Base-by-base conservation (phyloP, 2,888 invertebrate genomes). In the Galerucella pusilla region DNA sequence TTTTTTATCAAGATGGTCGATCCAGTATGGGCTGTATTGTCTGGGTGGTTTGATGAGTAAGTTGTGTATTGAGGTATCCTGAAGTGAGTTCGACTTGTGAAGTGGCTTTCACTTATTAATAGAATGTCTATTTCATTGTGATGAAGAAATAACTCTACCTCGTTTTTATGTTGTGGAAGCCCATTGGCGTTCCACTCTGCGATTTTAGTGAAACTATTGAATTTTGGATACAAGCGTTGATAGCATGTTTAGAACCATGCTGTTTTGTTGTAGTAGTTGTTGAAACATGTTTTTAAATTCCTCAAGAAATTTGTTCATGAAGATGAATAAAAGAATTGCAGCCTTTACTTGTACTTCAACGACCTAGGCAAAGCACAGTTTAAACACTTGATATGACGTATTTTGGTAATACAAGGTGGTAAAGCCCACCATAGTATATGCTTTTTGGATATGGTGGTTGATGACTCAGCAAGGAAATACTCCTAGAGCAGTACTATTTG, bases 51-150 rank as follows among this genome's bases (percentile, higher is more conserved):
- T 49, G 70, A 70, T 49, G 65, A 73, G 75, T 73, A 80, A 68
- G 16, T 28, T 54, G 54, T 66, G 35, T 75, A 75, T 2, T 72
- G 59, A 20, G 66, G 72, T 20, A 74, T 71, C 54, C 61, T 73
- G 68, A 73, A 73, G 68, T 67, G 63, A 12, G 61, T 49, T 67
- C 61, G 61, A 42, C 71, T 61, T 73, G 79, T 80, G 42, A 78
- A 74, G 42, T 76, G 75, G 6, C 75, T 80, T 77, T 80, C 74
- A 20, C 75, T 72, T 61, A 80, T 66, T 59, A 80, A 59, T n/a
- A 78, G 25, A 14, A 79, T 76, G 28, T 78, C 78, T 25, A 77
- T 73, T 70, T 60, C 16, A n/a, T 63, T 70, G 52, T 70, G 70
- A 10, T 42, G 63, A 63, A 72, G n/a, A 67, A 72, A 72, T 72